Evolutionary conservation across 2,797 vertebrate genomes (phyloP).

Genomic region (Eupleurogrammus muticus): DNA sequence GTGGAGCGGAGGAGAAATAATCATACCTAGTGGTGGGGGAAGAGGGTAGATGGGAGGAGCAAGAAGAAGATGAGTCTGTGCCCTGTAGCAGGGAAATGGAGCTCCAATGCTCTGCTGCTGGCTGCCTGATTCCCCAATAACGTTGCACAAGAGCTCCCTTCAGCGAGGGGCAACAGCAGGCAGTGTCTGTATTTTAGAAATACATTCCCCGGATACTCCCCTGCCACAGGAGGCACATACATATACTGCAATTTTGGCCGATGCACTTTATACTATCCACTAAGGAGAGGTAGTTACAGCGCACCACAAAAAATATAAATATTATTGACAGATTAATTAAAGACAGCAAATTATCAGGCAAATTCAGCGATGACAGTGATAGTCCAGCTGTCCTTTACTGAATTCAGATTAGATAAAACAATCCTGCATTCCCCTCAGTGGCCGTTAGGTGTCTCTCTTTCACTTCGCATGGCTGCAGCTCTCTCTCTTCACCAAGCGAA

Average conservation of each 20-base stretch:
- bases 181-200: constrained; percentile 50
- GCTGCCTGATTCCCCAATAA: constrained; percentile 71
- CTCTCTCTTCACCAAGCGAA: constrained; percentile 62
- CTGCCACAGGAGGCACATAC: constrained; percentile 34
- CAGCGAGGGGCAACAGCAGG: constrained; percentile 62
- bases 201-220: constrained; percentile 35
- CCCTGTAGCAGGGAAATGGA: constrained; percentile 78
- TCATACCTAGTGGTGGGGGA: constrained; percentile 79
- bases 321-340: constrained; percentile 37
- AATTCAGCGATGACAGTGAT: constrained; percentile 47
- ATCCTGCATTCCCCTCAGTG: constrained; percentile 53
- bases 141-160: constrained; percentile 65
- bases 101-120: constrained; percentile 74
- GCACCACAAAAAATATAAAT: constrained; percentile 5
- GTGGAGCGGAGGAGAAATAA: constrained; percentile 81
- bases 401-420: constrained; percentile 38
- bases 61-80: constrained; percentile 76
- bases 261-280: not conserved
- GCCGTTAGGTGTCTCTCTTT: constrained; percentile 93
- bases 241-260: constrained; percentile 12
- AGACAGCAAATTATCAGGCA: constrained; percentile 41
- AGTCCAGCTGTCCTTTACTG: constrained; percentile 46
- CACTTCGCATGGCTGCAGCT: constrained; percentile 77
- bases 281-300: constrained; percentile 6
- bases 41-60: constrained; percentile 68